Conservation (phyloP, 1,140 invertebrate species). For the Drosophila leontia region DNA sequence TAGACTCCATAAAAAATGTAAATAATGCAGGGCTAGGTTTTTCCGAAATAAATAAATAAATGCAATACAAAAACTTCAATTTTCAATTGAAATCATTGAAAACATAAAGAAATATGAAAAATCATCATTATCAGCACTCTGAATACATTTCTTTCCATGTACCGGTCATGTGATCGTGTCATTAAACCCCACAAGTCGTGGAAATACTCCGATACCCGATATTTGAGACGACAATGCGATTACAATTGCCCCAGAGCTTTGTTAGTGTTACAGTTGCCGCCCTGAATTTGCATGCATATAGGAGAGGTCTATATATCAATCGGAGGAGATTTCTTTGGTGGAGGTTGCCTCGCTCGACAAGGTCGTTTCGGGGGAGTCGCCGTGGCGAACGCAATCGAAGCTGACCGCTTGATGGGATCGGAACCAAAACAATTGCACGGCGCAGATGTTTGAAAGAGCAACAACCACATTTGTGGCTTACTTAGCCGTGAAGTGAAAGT, state of each 20-base stretch:
- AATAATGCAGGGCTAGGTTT: too few species aligned
- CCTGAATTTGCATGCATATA: constrained; percentile 54
- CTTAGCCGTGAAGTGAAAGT: constrained; percentile 78
- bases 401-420: constrained; percentile 70
- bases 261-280: constrained; percentile 38
- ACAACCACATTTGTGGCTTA: constrained; percentile 57
- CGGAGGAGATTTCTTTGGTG: constrained; percentile 7
- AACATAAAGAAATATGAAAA: neutral
- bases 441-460: constrained; percentile 16
- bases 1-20: too few species aligned
- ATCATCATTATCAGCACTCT: neutral
- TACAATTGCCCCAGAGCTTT: constrained; percentile 56
- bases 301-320: neutral
- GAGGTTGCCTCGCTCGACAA: constrained; percentile 45
- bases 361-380: constrained; percentile 47
- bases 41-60: too few species aligned
- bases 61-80: too few species aligned
- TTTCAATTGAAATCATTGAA: too few species aligned
- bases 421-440: constrained; percentile 24
- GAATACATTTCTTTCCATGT: constrained; percentile 1
- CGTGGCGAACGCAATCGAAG: constrained; percentile 1
- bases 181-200: constrained; percentile 60
- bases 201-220: constrained; percentile 41
- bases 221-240: constrained; percentile 54
- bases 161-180: constrained; percentile 59